These are phyloP conservation scores for Agelaius tricolor DNA, from an alignment of 2,113 vertebrate species.

Conservation along the genomic window DNA sequence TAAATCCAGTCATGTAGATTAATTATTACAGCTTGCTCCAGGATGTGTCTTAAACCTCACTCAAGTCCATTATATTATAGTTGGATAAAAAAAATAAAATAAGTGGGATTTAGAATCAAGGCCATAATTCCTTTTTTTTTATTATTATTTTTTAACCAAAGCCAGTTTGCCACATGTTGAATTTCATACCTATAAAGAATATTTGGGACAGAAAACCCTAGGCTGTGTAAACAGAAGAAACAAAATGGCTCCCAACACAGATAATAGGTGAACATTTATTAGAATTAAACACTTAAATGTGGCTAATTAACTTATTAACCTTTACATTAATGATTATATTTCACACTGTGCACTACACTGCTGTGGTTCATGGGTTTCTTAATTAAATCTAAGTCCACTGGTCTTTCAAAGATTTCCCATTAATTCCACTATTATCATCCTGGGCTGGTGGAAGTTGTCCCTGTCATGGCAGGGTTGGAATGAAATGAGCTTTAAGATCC, in stretches of 20 bases:
- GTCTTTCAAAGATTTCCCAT: constrained; percentile 32
- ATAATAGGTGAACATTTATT: constrained; percentile 53
- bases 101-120: background rate
- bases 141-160: background rate
- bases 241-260: constrained; percentile 33
- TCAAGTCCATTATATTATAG: background rate
- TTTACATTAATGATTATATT: constrained; percentile 71
- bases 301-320: constrained; percentile 76
- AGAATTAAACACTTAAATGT: constrained; percentile 74
- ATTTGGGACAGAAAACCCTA: background rate
- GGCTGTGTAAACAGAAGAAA: constrained; percentile 20
- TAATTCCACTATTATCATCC: constrained; percentile 27
- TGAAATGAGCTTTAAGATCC: background rate
- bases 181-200: background rate
- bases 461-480: background rate
- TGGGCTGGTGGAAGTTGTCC: background rate
- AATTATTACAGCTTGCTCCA: background rate
- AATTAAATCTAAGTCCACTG: constrained; percentile 66
- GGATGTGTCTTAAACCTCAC: background rate
- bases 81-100: background rate
- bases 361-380: constrained; percentile 57
- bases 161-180: background rate
- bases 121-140: background rate
- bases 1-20: background rate
- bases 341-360: constrained; percentile 63